Evolutionary conservation across 1,140 invertebrate genomes (phyloP), one percentile per base, ranked within the genome.

Genomic region (Lineus longissimus): DNA sequence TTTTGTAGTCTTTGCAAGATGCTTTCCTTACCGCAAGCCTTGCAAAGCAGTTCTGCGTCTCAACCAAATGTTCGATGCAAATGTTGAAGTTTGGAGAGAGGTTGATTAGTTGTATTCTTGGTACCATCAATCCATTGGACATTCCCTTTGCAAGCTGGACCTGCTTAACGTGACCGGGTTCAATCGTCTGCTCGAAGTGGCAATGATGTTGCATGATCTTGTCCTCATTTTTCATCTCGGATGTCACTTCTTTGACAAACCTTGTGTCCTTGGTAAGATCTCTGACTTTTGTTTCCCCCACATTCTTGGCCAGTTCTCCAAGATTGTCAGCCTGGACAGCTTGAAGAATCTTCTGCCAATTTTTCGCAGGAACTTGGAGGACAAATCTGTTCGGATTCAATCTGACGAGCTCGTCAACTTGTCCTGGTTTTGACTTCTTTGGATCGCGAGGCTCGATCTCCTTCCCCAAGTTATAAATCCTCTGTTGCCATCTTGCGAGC

Each of bases 21-120:
- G 66, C 62, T n/a, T 58, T 45, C 13, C 30, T 30, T 27, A 58
- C 41, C 22, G 30, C 65, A 9, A 43, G 47, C 2, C 55, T 36
- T n/a, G 60, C 31, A 33, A 45, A 77, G 61, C 73, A 75, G 0
- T 55, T 43, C 7, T 68, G 59, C 17, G 76, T 72, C 51, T 73
- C 61, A n/a, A 36, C 51, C n/a, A 60, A 31, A 61, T 79, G 77
- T 63, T 77, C 70, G 30, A 79, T 33, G 62, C 78, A 80, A 17
- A 79, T 61, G 54, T 74, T 72, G 27, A 76, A 61, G 27, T 63
- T 57, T 22, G 68, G 69, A 1, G 76, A 73, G 9, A 80, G 51
- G 55, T 65, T 70, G 1, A 78, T 27, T n/a, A 80, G 70, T 59
- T 76, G 73, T 19, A 80, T 56, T 1, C 59, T 66, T n/a, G 78